These are phyloP conservation scores for Drosophila vallismaia DNA, from an alignment of 2,888 invertebrate species.

Conservation along the genomic window DNA sequence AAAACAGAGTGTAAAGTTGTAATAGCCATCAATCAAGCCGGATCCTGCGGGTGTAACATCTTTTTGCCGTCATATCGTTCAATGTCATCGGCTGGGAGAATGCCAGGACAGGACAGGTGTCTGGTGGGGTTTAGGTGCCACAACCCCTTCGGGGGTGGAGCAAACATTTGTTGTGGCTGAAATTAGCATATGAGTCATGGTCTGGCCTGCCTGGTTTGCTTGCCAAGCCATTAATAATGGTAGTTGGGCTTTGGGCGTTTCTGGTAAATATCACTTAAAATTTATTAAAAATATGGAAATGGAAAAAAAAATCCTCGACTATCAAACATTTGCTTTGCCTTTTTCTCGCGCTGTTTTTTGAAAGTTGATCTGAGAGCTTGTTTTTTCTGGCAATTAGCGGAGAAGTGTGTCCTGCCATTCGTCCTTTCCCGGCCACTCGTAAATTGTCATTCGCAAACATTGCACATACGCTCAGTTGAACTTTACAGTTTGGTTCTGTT, in stretches of 20 bases:
- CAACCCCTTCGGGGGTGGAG: conserved; percentile 3
- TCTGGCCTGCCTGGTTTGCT: conserved; percentile 34
- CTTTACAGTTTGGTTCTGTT: conserved; percentile 59
- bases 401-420: conserved; percentile 13
- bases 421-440: conserved; percentile 36
- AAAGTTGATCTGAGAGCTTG: conserved; percentile 32
- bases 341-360: background rate
- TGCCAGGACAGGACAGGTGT: conserved; percentile 56
- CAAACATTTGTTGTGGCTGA: conserved; percentile 48
- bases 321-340: too few relatives aligned
- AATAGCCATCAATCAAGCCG: conserved; percentile 68
- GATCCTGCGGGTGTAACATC: conserved; percentile 31
- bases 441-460: conserved; percentile 75
- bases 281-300: conserved; percentile 35
- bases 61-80: conserved; percentile 50
- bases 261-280: conserved; percentile 66
- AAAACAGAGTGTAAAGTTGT: conserved; percentile 45
- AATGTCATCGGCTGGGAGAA: conserved; percentile 58
- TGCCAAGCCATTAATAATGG: conserved; percentile 71
- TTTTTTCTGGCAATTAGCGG: conserved; percentile 58
- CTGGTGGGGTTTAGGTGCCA: conserved; percentile 24
- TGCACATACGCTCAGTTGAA: conserved; percentile 75
- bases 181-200: conserved; percentile 75
- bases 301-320: too few relatives aligned
- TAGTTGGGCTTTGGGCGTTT: conserved; percentile 58